phyloP scores from a whole-genome alignment of 2,797 vertebrate genomes.

The Gymnothorax reevesii region DNA sequence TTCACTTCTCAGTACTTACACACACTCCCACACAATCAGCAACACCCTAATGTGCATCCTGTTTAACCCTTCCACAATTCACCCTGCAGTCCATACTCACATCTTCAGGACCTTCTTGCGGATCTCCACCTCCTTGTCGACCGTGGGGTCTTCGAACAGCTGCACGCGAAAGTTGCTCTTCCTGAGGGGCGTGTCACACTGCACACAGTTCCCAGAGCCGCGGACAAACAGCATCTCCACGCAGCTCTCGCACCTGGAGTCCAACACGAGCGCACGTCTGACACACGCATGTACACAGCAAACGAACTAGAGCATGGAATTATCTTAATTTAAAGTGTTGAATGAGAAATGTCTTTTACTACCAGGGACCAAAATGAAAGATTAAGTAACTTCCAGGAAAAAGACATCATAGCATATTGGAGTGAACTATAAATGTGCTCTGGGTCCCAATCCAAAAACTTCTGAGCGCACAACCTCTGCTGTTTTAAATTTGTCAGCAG shows the following conservation, averaged over 20 bases:
- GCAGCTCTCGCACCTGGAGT: slow-evolving; percentile 90
- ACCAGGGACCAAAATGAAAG: no score
- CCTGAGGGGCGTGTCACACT: slow-evolving; percentile 90
- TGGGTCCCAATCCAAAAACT: no score
- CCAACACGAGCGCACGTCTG: slow-evolving; percentile 50
- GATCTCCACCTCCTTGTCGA: slow-evolving; percentile 98
- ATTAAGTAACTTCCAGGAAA: no score
- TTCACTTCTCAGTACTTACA: not conserved
- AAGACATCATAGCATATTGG: no score
- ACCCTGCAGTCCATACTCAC: slow-evolving; percentile 61
- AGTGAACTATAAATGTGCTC: no score
- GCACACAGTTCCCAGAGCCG: slow-evolving; percentile 92
- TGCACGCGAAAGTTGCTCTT: slow-evolving; percentile 97
- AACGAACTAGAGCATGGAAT: no score
- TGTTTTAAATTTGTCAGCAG: no score
- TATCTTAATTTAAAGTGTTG: no score
- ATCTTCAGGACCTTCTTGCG: slow-evolving; percentile 97
- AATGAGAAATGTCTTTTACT: no score
- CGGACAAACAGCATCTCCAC: slow-evolving; percentile 96
- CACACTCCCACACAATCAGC: not conserved
- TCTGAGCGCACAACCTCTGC: no score
- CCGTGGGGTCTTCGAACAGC: slow-evolving; percentile 92
- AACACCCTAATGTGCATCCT: not conserved
- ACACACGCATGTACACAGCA: not conserved
- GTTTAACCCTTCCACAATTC: not conserved